Evolutionary conservation across 1,140 invertebrate genomes (phyloP).

Genomic region (Bombus pyrosoma): DNA sequence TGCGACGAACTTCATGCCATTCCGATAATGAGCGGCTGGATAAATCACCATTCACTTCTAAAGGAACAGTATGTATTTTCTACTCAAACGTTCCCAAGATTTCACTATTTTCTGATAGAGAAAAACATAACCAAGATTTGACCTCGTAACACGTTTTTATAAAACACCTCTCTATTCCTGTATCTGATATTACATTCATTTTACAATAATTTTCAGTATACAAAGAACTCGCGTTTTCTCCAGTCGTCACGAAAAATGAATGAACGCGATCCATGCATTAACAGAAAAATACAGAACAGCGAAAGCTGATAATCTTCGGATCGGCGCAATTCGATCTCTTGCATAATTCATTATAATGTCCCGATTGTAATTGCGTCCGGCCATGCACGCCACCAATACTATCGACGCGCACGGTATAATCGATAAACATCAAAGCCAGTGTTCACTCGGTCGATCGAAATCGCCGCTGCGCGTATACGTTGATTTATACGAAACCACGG

Average conservation of each 20-base stretch:
- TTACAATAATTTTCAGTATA: background rate
- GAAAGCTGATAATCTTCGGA: constrained; percentile 10
- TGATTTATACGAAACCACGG: too few relatives aligned
- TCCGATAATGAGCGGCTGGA: background rate
- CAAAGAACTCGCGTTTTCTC: background rate
- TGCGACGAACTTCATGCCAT: background rate
- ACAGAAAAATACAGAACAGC: background rate
- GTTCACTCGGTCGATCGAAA: constrained; percentile 25
- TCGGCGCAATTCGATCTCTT: constrained; percentile 23
- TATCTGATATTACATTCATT: background rate
- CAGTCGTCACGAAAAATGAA: background rate
- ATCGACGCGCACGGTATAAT: background rate
- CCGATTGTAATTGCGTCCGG: constrained; percentile 22
- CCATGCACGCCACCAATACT: constrained; percentile 21
- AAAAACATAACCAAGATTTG: background rate
- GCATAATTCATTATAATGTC: constrained; percentile 43
- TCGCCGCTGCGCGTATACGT: background rate
- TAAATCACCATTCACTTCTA: background rate
- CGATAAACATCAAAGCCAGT: constrained; percentile 3
- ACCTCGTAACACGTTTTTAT: background rate
- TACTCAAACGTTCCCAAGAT: background rate
- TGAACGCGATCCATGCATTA: background rate
- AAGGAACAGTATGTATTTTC: background rate
- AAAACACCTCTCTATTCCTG: background rate
- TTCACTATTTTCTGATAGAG: background rate